phyloP scores from a whole-genome alignment of 2,888 invertebrate genomes.

The Amiota mariae region DNA sequence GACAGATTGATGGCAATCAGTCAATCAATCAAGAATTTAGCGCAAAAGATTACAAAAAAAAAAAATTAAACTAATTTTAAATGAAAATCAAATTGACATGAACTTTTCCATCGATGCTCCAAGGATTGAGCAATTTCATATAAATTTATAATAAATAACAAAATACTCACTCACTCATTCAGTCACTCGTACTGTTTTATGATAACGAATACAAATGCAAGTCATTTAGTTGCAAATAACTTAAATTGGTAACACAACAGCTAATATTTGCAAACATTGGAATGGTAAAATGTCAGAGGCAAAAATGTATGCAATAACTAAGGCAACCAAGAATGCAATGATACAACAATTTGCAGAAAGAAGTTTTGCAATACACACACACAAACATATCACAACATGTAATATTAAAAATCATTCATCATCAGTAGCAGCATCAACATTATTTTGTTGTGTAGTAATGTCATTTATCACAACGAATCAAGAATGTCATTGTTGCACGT shows the following conservation, averaged over 20 bases:
- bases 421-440: background rate
- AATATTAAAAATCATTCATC: slow-evolving; percentile 2
- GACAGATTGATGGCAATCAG: slow-evolving; percentile 10
- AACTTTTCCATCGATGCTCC: too few relatives aligned
- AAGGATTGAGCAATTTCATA: too few relatives aligned
- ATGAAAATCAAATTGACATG: too few relatives aligned
- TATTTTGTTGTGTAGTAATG: background rate
- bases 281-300: background rate
- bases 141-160: too few relatives aligned
- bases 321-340: background rate
- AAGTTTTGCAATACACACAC: background rate
- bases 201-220: slow-evolving; percentile 61
- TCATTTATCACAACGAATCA: background rate
- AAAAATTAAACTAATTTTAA: background rate
- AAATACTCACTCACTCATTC: too few relatives aligned
- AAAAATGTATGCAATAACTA: slow-evolving; percentile 3
- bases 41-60: background rate
- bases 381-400: background rate
- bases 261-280: slow-evolving; percentile 11
- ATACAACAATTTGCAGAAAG: background rate
- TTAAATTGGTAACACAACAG: slow-evolving; percentile 12
- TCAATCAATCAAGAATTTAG: background rate
- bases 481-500: background rate
- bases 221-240: slow-evolving; percentile 18
- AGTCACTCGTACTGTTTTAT: slow-evolving; percentile 48